Base-by-base conservation (phyloP, 2,797 vertebrate species). In the Enteromius mattozi region DNA sequence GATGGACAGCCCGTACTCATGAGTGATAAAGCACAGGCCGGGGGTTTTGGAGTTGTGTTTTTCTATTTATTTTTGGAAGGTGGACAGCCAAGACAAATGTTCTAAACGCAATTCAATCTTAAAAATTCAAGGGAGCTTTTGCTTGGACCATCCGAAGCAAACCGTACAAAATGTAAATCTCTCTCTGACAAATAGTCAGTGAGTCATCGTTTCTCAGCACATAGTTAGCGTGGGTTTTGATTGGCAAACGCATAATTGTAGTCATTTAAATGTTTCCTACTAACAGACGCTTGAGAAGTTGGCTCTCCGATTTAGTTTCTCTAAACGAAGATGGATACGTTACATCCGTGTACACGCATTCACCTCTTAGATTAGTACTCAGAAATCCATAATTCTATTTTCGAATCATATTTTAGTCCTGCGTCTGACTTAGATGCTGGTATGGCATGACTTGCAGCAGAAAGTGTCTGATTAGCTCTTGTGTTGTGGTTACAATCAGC, bases 61-160 rank as follows among this genome's bases (percentile, higher is more conserved):
- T 82, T 27, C n/a, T 66, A 27, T 37, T 76, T 82, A 61, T 33
- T 86, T 85, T 42, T 35, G 14, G 27, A 24, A 74, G 16, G 49
- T 80, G 66, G 49, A 56, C 51, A 33, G 87, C 89, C 87, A 89
- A 87, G 80, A 88, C 72, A 88, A 88, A 88, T 77, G 78, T 80
- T 75, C 82, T 65, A 69, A 72, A 86, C 17, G 86, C 86, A 86
- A 83, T 70, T 81, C 72, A 81, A 87, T 83, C 85, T 81, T 80
- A 45, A 82, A 78, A 85, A 51, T 81, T 86, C 75, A 56, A 77
- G 51, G 56, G 82, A 85, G 76, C 83, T 88, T 86, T 90, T 80
- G 76, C 66, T 63, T 81, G 82, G 80, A 86, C 80, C 81, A 77
- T 86, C 82, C 81, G 35, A 71, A 69, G 78, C 76, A 69, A 78